A percentile compares a stretch with the other conserved stretches of the same genome.
Evolutionary conservation across 2,113 vertebrate genomes (phyloP).

Genomic region (Aptenodytes forsteri): DNA sequence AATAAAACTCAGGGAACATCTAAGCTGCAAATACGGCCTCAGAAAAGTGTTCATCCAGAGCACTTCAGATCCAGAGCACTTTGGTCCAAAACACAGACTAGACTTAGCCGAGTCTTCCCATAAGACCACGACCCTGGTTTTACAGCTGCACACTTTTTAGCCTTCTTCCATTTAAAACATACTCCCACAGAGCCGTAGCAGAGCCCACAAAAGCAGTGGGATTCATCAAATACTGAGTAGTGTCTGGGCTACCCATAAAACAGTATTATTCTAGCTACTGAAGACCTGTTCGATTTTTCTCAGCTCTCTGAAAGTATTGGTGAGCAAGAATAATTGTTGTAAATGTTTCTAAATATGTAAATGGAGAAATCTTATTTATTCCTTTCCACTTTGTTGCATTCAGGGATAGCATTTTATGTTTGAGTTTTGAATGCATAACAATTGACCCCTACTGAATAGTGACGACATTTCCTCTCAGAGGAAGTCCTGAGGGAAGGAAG

Average conservation of each 20-base stretch:
- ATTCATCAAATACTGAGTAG: background rate
- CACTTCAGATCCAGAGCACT: background rate
- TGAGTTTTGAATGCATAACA: slow-evolving; percentile 57
- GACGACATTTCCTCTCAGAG: slow-evolving; percentile 61
- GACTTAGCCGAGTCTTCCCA: background rate
- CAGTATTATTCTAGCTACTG: background rate
- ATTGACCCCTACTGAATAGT: slow-evolving; percentile 54
- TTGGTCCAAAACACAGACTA: background rate
- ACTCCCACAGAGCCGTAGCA: background rate
- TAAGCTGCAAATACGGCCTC: background rate
- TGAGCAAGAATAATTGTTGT: background rate
- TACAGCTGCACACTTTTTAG: background rate
- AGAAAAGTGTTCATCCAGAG: background rate
- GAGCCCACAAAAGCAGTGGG: background rate
- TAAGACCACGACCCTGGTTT: background rate
- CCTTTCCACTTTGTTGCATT: slow-evolving; percentile 31
- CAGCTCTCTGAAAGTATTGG: background rate
- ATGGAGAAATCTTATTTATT: slow-evolving; percentile 34
- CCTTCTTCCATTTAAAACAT: background rate
- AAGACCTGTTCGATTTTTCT: background rate
- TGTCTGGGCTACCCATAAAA: background rate
- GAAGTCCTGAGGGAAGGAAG: slow-evolving; percentile 71
- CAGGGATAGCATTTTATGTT: slow-evolving; percentile 33
- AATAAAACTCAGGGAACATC: background rate
- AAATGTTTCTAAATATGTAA: background rate